Conservation (phyloP, 2,113 vertebrate genomes). For the Sylvilagus bachmani region DNA sequence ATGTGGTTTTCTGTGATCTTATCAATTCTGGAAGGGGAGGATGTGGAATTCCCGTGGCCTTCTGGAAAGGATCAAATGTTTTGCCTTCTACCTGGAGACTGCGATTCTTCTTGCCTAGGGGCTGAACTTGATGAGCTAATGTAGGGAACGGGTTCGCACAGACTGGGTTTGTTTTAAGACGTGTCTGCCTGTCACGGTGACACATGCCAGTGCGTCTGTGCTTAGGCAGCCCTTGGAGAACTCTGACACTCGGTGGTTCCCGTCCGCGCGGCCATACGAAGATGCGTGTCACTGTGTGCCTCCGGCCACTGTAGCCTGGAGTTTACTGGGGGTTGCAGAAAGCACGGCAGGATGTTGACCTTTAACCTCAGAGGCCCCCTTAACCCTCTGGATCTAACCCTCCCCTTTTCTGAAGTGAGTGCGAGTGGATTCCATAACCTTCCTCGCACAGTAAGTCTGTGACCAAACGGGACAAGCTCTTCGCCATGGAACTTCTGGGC, state of each 20-base stretch:
- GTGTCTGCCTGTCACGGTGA: slow-evolving; percentile 77
- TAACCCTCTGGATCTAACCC: background rate
- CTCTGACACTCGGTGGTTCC: slow-evolving; percentile 37
- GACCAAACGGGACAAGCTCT: background rate
- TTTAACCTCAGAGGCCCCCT: background rate
- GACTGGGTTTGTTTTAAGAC: slow-evolving; percentile 73
- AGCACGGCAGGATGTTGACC: background rate
- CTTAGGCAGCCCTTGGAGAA: slow-evolving; percentile 42
- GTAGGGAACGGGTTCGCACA: slow-evolving; percentile 60
- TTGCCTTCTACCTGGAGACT: slow-evolving; percentile 69
- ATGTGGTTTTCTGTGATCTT: slow-evolving; percentile 70
- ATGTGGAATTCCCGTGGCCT: slow-evolving; percentile 54
- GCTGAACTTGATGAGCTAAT: slow-evolving; percentile 68
- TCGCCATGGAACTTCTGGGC: background rate
- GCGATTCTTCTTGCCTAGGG: slow-evolving; percentile 57
- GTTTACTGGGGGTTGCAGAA: background rate
- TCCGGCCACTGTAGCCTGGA: background rate
- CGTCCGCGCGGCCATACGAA: slow-evolving; percentile 41
- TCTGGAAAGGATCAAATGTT: slow-evolving; percentile 78
- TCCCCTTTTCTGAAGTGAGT: background rate
- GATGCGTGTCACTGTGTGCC: background rate
- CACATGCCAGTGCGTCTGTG: slow-evolving; percentile 50
- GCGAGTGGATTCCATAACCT: background rate
- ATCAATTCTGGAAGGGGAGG: slow-evolving; percentile 65
- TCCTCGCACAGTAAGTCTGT: background rate